A percentile compares a stretch with the other conserved stretches of the same genome.
phyloP scores from a whole-genome alignment of 2,888 invertebrate species.

The Falcaria lacertinaria region DNA sequence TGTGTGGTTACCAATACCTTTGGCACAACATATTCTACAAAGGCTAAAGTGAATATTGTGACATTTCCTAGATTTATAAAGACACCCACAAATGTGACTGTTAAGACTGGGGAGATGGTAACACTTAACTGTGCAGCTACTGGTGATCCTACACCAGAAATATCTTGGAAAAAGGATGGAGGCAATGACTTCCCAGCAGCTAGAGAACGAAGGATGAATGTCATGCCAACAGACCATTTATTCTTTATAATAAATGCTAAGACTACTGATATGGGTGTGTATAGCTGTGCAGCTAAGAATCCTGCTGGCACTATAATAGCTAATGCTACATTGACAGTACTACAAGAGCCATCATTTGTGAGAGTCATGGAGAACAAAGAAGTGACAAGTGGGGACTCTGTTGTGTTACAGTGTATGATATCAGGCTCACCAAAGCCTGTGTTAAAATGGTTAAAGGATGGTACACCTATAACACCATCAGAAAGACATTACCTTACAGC shows the following conservation, averaged over 20 bases:
- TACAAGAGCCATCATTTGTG: slow-evolving; percentile 92
- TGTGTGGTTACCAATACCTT: slow-evolving; percentile 94
- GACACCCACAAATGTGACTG: slow-evolving; percentile 90
- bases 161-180: slow-evolving; percentile 95
- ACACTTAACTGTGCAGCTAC: slow-evolving; percentile 94
- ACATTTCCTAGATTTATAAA: slow-evolving; percentile 93
- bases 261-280: slow-evolving; percentile 92
- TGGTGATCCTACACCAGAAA: slow-evolving; percentile 93
- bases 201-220: slow-evolving; percentile 93
- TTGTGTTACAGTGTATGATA: slow-evolving; percentile 93
- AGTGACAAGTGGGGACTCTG: slow-evolving; percentile 88
- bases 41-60: slow-evolving; percentile 91
- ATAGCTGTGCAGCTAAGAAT: slow-evolving; percentile 96
- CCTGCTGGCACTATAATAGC: slow-evolving; percentile 91
- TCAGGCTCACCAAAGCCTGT: slow-evolving; percentile 91
- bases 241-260: slow-evolving; percentile 96
- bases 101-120: slow-evolving; percentile 91
- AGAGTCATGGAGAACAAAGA: slow-evolving; percentile 92
- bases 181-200: slow-evolving; percentile 97
- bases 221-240: slow-evolving; percentile 93
- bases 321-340: slow-evolving; percentile 91
- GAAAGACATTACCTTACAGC: slow-evolving; percentile 93
- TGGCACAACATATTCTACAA: slow-evolving; percentile 93
- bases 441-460: slow-evolving; percentile 92
- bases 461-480: slow-evolving; percentile 83